These are phyloP conservation scores for Tetraodon nigroviridis DNA, from an alignment of 2,113 vertebrate species.

Conservation along the genomic window DNA sequence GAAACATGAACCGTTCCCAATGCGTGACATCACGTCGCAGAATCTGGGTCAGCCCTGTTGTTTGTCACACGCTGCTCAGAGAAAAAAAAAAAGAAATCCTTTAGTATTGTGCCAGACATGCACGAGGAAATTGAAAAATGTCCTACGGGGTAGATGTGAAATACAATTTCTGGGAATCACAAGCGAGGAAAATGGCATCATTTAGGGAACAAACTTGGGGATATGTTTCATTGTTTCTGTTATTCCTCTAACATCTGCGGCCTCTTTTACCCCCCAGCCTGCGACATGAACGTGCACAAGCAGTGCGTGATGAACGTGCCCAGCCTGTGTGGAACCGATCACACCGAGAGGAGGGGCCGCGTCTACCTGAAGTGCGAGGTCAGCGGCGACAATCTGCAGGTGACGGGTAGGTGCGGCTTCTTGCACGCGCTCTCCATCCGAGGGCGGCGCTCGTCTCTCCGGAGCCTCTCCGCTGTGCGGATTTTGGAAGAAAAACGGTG, in stretches of 20 bases:
- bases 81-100: conserved; percentile 16
- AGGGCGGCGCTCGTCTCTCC: background rate
- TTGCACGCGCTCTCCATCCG: background rate
- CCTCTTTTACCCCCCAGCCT: conserved; percentile 76
- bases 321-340: conserved; percentile 92
- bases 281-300: conserved; percentile 97
- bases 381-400: conserved; percentile 81
- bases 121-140: conserved; percentile 33
- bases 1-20: conserved; percentile 22
- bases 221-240: background rate
- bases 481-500: background rate
- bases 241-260: conserved; percentile 4
- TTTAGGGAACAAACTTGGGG: too few relatives aligned
- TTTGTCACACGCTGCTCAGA: conserved; percentile 14
- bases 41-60: conserved; percentile 48
- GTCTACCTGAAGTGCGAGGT: conserved; percentile 90
- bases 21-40: conserved; percentile 14
- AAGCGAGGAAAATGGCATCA: background rate
- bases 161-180: background rate
- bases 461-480: background rate
- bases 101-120: conserved; percentile 26
- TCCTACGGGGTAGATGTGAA: background rate
- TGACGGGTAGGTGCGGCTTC: conserved; percentile 78
- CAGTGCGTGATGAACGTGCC: conserved; percentile 94
- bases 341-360: conserved; percentile 90